Base-by-base conservation (phyloP, 2,113 vertebrate genomes). In the Eurypyga helias region DNA sequence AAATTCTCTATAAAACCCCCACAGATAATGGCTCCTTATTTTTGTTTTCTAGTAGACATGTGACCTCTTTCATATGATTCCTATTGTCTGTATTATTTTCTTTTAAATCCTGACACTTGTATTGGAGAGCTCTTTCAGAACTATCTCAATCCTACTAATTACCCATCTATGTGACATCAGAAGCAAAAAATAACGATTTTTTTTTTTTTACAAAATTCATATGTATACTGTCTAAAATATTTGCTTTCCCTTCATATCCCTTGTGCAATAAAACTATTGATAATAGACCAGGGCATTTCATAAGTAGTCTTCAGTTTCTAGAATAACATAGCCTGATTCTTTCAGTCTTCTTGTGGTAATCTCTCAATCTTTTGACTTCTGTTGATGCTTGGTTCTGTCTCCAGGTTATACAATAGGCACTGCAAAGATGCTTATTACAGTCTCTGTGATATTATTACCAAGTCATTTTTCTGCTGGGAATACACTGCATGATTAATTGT, bases 401-500 rank as follows among this genome's bases (percentile, higher is more conserved):
- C 18, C 18, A 49, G 34, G 24, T 36, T 82, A 8, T 45, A 46
- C 12, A 62, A 24, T 17, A 82, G 18, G 2, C 20, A 49, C 25
- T 79, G 29, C 29, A 60, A 75, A 73, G 28, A 52, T 43, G 6
- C 6, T 8, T 57, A 8, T 12, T 61, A 31, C 17, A 38, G 4
- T n/a, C 13, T 29, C 36, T 75, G 46, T 4, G 31, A 18, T 52
- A 49, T 26, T 64, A 55, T 49, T 69, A 45, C 9, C 9, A 64
- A 58, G 6, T 24, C 2, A 38, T 73, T 83, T 52, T 60, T 83
- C 25, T 67, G 7, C 17, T 48, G 23, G 13, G 16, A 57, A 45
- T 38, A 21, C 48, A 36, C 11, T 49, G 16, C 2, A 0, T 0
- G 0, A 33, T 31, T 16, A 4, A 34, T 57, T 31, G 67, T 93